phyloP scores from a whole-genome alignment of 1,140 invertebrate species.

The Cotesia typhae region DNA sequence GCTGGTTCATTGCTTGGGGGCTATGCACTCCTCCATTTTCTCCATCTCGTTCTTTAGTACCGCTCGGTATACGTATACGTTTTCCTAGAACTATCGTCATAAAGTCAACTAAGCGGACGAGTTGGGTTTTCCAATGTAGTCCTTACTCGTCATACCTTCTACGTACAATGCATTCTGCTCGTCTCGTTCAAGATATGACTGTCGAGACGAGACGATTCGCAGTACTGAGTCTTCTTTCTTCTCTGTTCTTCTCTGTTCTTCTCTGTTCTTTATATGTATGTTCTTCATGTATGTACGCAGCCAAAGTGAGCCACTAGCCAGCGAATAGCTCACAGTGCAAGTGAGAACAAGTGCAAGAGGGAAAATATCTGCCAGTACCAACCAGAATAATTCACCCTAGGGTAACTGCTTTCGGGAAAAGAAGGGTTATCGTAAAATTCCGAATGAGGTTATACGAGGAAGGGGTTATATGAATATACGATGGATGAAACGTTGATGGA shows the following conservation, averaged over 20 bases:
- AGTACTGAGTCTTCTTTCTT: too few relatives aligned
- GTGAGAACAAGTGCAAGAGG: not conserved
- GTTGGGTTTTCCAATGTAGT: constrained; percentile 41
- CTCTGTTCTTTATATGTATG: too few relatives aligned
- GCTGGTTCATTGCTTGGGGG: constrained; percentile 1
- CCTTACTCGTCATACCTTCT: not conserved
- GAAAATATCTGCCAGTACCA: not conserved
- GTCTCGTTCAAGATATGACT: constrained; percentile 22
- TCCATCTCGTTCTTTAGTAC: not conserved
- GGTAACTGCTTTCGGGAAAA: not conserved
- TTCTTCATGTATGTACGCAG: too few relatives aligned
- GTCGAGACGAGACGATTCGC: too few relatives aligned
- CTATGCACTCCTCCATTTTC: not conserved
- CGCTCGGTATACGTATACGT: constrained; percentile 42
- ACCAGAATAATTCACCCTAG: constrained; percentile 11
- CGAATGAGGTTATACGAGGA: constrained; percentile 3
- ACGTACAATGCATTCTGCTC: constrained; percentile 35
- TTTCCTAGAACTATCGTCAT: constrained; percentile 54
- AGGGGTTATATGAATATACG: not conserved
- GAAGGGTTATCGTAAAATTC: constrained; percentile 26
- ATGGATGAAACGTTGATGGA: not conserved
- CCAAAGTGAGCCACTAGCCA: too few relatives aligned
- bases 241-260: too few relatives aligned
- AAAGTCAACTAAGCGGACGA: constrained; percentile 59
- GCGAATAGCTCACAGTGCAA: not conserved